phyloP scores from a whole-genome alignment of 2,888 invertebrate genomes.

The Dryobota labecula region DNA sequence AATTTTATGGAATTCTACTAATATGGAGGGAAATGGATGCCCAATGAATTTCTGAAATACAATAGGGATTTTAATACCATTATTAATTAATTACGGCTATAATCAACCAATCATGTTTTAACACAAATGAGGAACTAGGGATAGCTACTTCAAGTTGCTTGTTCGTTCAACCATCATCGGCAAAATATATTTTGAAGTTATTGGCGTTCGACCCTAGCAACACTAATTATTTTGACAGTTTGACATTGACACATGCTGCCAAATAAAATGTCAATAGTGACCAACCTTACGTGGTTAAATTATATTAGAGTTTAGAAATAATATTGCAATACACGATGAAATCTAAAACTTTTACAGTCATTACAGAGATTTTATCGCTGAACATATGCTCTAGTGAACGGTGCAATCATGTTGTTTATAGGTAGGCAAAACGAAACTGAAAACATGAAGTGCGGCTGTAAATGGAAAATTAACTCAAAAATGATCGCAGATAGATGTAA shows the following conservation, averaged over 20 bases:
- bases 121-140: neutral
- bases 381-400: conserved; percentile 69
- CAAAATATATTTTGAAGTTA: neutral
- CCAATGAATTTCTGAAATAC: neutral
- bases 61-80: neutral
- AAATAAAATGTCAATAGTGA: conserved; percentile 67
- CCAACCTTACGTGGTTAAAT: conserved; percentile 87
- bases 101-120: too few relatives aligned
- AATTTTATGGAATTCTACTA: neutral
- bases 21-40: too few relatives aligned
- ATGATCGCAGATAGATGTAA: conserved; percentile 86
- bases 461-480: conserved; percentile 78
- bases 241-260: conserved; percentile 40
- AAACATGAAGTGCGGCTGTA: conserved; percentile 81
- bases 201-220: neutral
- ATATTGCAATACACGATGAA: conserved; percentile 82
- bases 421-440: conserved; percentile 78
- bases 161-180: too few relatives aligned
- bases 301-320: conserved; percentile 82
- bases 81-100: neutral
- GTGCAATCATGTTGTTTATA: conserved; percentile 84
- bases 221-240: conserved; percentile 40
- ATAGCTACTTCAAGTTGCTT: neutral
- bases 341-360: conserved; percentile 78
- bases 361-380: conserved; percentile 74